Percentiles rank a stretch among this genome's conserved stretches.
These are phyloP conservation scores for Aldrovandia affinis DNA, from an alignment of 2,797 vertebrate species.

Conservation along the genomic window DNA sequence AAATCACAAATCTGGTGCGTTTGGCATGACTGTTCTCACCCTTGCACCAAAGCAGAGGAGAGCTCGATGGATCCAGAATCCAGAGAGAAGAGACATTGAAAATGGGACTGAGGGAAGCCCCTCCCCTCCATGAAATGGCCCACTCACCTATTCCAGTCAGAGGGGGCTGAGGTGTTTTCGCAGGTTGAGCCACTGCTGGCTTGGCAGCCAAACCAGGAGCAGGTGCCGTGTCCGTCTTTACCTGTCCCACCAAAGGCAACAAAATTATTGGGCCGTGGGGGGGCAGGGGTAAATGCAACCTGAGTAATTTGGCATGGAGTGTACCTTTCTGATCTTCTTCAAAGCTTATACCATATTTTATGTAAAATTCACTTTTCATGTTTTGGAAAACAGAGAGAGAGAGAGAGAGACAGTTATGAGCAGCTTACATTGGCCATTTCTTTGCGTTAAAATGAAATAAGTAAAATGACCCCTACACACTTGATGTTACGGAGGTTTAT, in stretches of 20 bases:
- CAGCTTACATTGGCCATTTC: no score
- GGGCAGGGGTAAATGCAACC: neutral
- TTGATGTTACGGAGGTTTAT: neutral
- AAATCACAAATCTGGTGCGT: neutral
- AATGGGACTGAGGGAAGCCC: neutral
- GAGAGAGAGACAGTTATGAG: no score
- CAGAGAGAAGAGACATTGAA: neutral
- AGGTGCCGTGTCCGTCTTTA: constrained; percentile 76
- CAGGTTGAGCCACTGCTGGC: constrained; percentile 68
- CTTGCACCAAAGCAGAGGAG: neutral
- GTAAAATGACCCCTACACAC: neutral
- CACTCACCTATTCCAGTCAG: constrained; percentile 84
- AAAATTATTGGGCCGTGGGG: neutral
- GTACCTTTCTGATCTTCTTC: neutral
- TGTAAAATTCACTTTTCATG: no score
- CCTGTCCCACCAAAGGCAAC: constrained; percentile 61
- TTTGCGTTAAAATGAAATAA: no score
- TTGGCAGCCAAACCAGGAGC: constrained; percentile 72
- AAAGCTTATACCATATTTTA: neutral
- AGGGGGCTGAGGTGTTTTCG: constrained; percentile 76
- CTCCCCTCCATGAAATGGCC: neutral
- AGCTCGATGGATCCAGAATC: neutral
- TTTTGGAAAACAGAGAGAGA: no score
- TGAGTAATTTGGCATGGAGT: neutral
- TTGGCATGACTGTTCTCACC: neutral